Evolutionary conservation across 2,797 vertebrate genomes (phyloP), one percentile per base, ranked within the genome.

Genomic region (Lithobates pipiens): DNA sequence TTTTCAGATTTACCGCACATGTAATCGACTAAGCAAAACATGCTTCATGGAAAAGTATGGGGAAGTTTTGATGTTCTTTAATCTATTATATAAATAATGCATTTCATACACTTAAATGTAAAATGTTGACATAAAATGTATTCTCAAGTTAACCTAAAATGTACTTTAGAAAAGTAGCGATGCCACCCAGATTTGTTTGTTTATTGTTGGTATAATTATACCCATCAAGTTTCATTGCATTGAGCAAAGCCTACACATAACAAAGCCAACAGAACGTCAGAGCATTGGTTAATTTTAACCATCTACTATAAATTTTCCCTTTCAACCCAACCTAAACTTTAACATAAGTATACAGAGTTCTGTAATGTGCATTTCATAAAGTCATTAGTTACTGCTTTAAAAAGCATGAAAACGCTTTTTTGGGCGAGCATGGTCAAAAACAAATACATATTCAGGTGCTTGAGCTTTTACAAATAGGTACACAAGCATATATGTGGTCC

Each of bases 1-100:
- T 77, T 27, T 78, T 78, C 61, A 67, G 54, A 78, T 25, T 78
- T 78, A 15, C 61, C 23, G 67, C 61, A 78, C 54, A 78, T 78
- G 61, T 42, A 78, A 78, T 67, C 61, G 27, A 32, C 34, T 63
- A 77, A 34, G 65, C 7, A 77, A 77, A 77, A 39, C 54, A 63
- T 61, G 21, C 36, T 77, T 34, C 11, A 27, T 68, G 10, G 15
- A 44, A 80, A 18, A 50, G 63, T 69, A 46, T 50, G 46, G 65
- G 77, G 65, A 70, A 15, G 21, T 70, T 80, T 11, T 65, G 61
- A 68, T 70, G 39, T 36, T 69, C 77, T 69, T 70, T 29, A 16
- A 80, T 70, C 77, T 69, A 23, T 32, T 70, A 44, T 36, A 46
- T 69, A 46, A 44, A 79, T 57, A 79, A 79, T 67, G 61, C 39